phyloP scores from a whole-genome alignment of 2,888 invertebrate genomes.

The Bibio marci region DNA sequence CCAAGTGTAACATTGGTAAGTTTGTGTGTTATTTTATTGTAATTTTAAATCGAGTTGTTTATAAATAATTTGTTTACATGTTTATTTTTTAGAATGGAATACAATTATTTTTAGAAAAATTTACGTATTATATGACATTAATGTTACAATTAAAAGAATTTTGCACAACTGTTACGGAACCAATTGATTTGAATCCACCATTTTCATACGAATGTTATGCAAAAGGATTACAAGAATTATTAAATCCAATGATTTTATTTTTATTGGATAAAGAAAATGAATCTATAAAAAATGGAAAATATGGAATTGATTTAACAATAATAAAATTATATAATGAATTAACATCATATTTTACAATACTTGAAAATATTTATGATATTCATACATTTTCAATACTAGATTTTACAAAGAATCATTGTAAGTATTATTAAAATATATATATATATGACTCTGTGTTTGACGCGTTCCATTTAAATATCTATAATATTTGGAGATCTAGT shows the following conservation, averaged over 20 bases:
- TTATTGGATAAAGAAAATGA: constrained; percentile 25
- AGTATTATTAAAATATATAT: constrained; percentile 11
- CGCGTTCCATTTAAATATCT: no score
- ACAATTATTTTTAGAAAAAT: constrained; percentile 14
- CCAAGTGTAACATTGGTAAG: constrained; percentile 21
- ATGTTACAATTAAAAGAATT: constrained; percentile 24
- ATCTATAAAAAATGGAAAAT: constrained; percentile 26
- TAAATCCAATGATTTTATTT: constrained; percentile 23
- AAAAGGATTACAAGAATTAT: constrained; percentile 24
- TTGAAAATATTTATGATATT: constrained; percentile 26
- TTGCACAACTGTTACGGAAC: constrained; percentile 19
- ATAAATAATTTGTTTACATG: constrained; percentile 4
- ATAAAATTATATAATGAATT: constrained; percentile 25
- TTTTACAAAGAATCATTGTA: constrained; percentile 22
- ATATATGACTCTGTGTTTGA: no score
- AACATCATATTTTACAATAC: constrained; percentile 18
- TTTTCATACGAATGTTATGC: constrained; percentile 33
- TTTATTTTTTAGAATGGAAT: constrained; percentile 15
- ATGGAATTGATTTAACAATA: constrained; percentile 22
- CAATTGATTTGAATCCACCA: constrained; percentile 18
- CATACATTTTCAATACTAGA: constrained; percentile 23
- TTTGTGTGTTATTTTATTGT: no score
- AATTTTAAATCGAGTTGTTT: no score
- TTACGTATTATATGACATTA: constrained; percentile 19
- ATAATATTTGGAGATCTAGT: no score